These are phyloP conservation scores for Scylla paramamosain DNA, from an alignment of 1,140 invertebrate species.

Conservation along the genomic window DNA sequence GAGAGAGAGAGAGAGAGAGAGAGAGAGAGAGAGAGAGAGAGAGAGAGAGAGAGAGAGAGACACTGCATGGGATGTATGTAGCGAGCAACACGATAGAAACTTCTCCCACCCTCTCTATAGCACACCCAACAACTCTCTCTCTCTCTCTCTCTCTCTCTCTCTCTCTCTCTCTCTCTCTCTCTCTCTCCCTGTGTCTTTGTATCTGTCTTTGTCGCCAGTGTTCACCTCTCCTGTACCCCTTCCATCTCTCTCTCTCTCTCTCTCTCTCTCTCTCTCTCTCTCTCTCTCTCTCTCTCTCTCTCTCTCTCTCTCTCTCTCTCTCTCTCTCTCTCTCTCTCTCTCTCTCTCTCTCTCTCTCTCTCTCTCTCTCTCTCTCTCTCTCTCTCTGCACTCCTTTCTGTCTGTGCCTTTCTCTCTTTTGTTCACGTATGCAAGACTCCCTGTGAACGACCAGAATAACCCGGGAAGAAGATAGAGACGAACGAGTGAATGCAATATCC, in stretches of 20 bases:
- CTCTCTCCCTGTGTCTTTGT: neutral
- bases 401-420: neutral
- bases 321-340: conserved; percentile 3
- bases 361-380: conserved; percentile 20
- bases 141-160: neutral
- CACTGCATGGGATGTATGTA: no score
- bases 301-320: conserved; percentile 3
- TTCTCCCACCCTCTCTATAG: neutral
- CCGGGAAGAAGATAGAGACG: neutral
- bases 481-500: neutral
- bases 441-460: neutral
- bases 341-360: conserved; percentile 13
- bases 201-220: neutral
- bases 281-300: neutral
- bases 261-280: neutral
- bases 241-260: neutral
- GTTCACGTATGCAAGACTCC: neutral
- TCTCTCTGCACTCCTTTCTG: neutral
- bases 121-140: neutral
- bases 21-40: no score
- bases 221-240: neutral
- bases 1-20: no score
- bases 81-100: neutral
- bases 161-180: neutral
- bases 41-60: no score